Conservation (phyloP, 2,113 vertebrate genomes). For the Aramus guarauna region DNA sequence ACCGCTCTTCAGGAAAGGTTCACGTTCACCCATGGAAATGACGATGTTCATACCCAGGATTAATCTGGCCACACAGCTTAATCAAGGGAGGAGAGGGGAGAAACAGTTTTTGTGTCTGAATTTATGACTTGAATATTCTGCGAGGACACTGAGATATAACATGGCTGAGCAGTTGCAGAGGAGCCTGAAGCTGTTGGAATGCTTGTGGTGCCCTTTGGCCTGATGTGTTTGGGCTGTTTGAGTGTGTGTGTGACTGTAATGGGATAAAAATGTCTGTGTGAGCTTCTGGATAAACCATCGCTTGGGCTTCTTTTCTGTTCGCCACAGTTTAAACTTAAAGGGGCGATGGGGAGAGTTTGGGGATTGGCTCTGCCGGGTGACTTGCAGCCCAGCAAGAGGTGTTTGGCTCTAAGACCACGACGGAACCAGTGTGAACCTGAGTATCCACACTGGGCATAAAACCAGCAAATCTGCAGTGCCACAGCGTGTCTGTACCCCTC, state of each 20-base stretch:
- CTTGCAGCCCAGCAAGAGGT: not conserved
- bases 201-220: constrained; percentile 31
- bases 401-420: not conserved
- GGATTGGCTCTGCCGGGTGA: not conserved
- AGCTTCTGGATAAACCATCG: not conserved
- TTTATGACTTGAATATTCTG: not conserved
- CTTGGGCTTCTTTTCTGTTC: not conserved
- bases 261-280: constrained; percentile 20
- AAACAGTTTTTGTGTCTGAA: not conserved
- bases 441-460: not conserved
- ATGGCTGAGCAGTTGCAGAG: not conserved
- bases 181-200: constrained; percentile 43
- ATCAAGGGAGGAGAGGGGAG: not conserved
- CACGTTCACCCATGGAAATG: not conserved
- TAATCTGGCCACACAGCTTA: not conserved
- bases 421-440: not conserved
- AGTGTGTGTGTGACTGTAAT: constrained; percentile 28
- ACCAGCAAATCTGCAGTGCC: not conserved
- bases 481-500: not conserved
- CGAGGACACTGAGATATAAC: not conserved
- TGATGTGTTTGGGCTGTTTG: constrained; percentile 23
- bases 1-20: not conserved
- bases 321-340: not conserved
- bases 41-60: not conserved
- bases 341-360: not conserved